Conservation (phyloP, 2,113 vertebrate genomes). For the Phyllostomus hastatus region DNA sequence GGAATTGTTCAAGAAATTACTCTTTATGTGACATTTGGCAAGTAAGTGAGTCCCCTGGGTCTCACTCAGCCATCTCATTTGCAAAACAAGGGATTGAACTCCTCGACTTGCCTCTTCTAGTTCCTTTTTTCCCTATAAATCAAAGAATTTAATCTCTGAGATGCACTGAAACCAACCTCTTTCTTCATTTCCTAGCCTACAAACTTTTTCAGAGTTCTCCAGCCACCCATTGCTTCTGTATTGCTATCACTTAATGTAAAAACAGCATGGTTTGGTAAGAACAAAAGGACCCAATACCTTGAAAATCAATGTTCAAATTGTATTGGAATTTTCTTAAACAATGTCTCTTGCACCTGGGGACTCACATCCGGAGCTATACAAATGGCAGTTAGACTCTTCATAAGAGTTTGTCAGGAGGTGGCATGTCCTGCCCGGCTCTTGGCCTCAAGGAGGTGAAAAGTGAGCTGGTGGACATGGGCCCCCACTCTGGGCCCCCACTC, state of each 20-base stretch:
- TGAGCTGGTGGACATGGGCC: accelerated
- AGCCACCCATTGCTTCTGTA: not conserved
- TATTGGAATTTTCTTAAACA: not conserved
- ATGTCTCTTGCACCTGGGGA: not conserved
- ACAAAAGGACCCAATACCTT: not conserved
- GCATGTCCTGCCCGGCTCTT: not conserved
- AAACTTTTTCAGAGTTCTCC: not conserved
- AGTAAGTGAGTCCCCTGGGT: not conserved
- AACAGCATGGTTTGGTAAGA: not conserved
- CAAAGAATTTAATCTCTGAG: not conserved
- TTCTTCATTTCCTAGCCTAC: not conserved
- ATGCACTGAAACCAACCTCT: too few relatives aligned
- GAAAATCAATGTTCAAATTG: not conserved
- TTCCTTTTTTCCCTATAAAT: not conserved
- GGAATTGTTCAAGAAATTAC: not conserved
- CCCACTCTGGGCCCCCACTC: accelerated
- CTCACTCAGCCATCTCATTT: not conserved
- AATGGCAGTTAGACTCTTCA: not conserved
- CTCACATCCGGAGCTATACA: accelerated
- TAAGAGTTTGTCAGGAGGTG: not conserved
- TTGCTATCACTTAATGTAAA: not conserved
- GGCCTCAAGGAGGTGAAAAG: accelerated
- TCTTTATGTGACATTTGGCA: not conserved
- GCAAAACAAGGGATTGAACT: not conserved
- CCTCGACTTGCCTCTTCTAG: not conserved